phyloP scores from a whole-genome alignment of 2,797 vertebrate genomes.

The Alauda arvensis region DNA sequence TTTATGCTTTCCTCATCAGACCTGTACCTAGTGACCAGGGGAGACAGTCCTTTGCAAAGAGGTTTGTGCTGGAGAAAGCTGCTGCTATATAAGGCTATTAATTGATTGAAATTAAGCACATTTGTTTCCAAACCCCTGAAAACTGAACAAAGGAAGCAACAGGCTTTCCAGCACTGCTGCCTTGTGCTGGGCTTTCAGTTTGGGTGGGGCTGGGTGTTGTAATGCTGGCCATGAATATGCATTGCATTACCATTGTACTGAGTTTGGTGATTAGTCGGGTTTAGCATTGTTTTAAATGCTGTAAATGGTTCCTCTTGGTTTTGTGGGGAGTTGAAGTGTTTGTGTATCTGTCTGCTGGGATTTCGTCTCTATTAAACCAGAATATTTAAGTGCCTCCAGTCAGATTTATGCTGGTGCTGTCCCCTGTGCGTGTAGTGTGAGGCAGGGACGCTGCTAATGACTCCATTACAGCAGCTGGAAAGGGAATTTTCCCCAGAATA shows the following conservation, averaged over 20 bases:
- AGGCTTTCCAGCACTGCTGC: background rate
- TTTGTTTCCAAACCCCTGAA: background rate
- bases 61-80: background rate
- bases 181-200: background rate
- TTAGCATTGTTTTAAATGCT: background rate
- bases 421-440: background rate
- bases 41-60: background rate
- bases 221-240: background rate
- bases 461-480: background rate
- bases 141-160: background rate
- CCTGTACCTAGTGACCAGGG: rapidly evolving
- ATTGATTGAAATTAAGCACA: background rate
- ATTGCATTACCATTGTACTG: background rate
- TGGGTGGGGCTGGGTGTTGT: background rate
- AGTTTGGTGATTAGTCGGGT: background rate
- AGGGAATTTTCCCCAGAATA: background rate
- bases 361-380: background rate
- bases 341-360: conserved; percentile 1
- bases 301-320: background rate
- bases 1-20: background rate
- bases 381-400: background rate
- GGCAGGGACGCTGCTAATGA: background rate
- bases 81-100: background rate
- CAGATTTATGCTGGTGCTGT: background rate
- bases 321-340: conserved; percentile 4